These are phyloP conservation scores for Drosophila barbarae DNA, from an alignment of 2,888 invertebrate species.

Conservation along the genomic window DNA sequence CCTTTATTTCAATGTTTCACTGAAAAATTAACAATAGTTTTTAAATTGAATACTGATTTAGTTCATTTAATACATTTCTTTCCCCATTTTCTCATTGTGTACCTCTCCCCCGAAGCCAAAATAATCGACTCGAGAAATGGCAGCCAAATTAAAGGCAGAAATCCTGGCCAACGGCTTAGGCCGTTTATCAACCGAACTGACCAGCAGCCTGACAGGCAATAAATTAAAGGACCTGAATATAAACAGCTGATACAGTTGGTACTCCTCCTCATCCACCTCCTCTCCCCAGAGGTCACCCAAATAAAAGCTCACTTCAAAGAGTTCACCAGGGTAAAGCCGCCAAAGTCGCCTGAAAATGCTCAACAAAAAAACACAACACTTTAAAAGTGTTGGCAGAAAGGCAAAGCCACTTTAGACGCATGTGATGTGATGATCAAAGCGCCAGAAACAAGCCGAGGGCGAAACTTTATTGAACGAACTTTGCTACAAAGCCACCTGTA, in stretches of 20 bases:
- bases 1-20: too few species aligned
- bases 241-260: conserved; percentile 30
- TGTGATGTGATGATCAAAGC: conserved; percentile 48
- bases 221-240: conserved; percentile 42
- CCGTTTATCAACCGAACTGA: conserved; percentile 51
- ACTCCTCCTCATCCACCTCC: neutral
- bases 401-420: conserved; percentile 38
- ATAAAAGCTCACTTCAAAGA: conserved; percentile 54
- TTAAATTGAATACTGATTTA: too few species aligned
- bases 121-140: conserved; percentile 25
- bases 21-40: too few species aligned
- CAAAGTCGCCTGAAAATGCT: conserved; percentile 29
- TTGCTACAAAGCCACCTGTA: conserved; percentile 43
- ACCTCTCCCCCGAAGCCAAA: conserved; percentile 17
- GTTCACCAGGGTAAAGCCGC: conserved; percentile 25
- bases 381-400: conserved; percentile 23
- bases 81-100: neutral
- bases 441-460: conserved; percentile 21
- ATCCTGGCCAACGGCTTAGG: conserved; percentile 26
- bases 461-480: conserved; percentile 42
- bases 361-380: conserved; percentile 4
- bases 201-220: conserved; percentile 42
- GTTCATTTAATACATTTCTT: neutral
- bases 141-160: conserved; percentile 28
- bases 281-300: neutral